Evolutionary conservation across 1,140 invertebrate species (phyloP), one percentile per base, ranked within the genome.

Genomic region (Drosophila paulistorum): DNA sequence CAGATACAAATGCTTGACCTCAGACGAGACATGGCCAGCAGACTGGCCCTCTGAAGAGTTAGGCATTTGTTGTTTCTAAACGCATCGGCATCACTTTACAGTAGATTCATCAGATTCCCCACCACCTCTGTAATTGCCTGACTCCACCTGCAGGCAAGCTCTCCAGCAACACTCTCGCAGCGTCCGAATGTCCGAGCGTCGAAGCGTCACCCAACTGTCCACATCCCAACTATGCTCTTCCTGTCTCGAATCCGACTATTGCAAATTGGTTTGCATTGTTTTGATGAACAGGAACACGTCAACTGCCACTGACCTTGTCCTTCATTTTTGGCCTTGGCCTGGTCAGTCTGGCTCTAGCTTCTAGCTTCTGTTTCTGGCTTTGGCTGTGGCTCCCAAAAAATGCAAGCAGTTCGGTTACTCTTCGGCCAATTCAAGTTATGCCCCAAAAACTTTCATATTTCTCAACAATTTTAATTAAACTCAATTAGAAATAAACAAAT

Each of bases 181-280:
- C 30, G 6, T 30, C 30, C 23, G 23, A 26, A 26, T 37, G 7
- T 58, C 33, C 57, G n/a, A 3, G 37, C 33, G 14, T 59, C 57
- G 17, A 51, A 51, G 45, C 17, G 17, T 51, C 45, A 51, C 45
- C 45, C 45, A 51, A 10, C 35, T 37, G 10, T 51, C 20, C 17
- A 51, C 45, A 51, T 51, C 45, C 45, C 45, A 23, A 51, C 17
- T 11, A 35, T 17, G 33, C 33, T 37, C 57, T 33, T 37, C 26
- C 57, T 37, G 57, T 59, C 57, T 59, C 57, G 35, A 59, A 37
- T 59, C 17, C 33, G 57, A 59, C 33, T 59, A 37, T 39, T 59
- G 57, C 57, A 59, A 59, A 59, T 62, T 45, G 60, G 60, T 42
- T 62, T 62, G 60, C 37, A 42, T 62, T 62, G 60, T 41, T 62